phyloP scores from a whole-genome alignment of 2,797 vertebrate species.

The Micrastur ruficollis region DNA sequence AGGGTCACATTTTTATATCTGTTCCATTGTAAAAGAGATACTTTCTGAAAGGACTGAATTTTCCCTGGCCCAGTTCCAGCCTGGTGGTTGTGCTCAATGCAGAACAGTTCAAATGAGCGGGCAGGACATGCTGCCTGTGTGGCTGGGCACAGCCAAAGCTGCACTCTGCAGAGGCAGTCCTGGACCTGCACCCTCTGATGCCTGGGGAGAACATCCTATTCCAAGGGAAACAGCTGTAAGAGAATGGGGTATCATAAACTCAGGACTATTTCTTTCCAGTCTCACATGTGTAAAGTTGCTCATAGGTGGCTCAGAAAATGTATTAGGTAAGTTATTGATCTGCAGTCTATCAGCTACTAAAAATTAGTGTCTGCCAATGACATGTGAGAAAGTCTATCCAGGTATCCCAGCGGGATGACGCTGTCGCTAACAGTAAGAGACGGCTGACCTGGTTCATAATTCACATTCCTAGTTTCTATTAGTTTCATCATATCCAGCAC shows the following conservation, averaged over 20 bases:
- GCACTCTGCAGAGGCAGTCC: not conserved
- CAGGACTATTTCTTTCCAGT: not conserved
- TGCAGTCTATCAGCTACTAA: not conserved
- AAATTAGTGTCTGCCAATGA: not conserved
- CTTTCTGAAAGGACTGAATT: not conserved
- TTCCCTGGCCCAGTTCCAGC: not conserved
- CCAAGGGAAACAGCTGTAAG: not conserved
- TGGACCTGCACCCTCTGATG: not conserved
- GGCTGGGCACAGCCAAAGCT: not conserved
- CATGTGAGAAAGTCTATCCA: not conserved
- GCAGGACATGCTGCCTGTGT: not conserved
- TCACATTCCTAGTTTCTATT: not conserved
- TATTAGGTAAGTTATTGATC: not conserved
- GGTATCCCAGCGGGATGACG: not conserved
- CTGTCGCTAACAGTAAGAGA: not conserved
- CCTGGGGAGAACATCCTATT: not conserved
- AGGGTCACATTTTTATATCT: not conserved
- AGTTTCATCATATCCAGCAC: not conserved
- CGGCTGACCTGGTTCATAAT: not conserved
- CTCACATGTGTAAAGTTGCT: not conserved
- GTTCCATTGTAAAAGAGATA: not conserved
- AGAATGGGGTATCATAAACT: not conserved
- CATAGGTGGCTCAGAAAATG: not conserved
- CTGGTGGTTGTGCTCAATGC: not conserved
- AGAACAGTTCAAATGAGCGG: not conserved